Conservation (phyloP, 2,888 invertebrate genomes). For the Lithophane semibrunnea region DNA sequence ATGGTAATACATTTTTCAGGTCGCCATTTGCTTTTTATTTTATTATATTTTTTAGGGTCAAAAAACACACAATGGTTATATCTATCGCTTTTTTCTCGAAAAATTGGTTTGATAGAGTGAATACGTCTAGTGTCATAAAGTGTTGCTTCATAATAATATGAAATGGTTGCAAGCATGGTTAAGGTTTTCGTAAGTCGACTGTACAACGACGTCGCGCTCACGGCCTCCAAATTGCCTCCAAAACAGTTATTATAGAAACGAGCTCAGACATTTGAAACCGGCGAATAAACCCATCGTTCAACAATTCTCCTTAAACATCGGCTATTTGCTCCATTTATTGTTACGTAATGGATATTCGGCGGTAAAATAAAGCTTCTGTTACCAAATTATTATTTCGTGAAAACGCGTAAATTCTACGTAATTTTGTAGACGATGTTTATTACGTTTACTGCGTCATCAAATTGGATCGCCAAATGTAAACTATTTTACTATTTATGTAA, state of each 20-base stretch:
- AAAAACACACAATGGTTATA: background rate
- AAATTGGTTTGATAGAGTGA: background rate
- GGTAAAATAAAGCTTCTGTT: constrained; percentile 55
- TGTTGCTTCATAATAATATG: background rate
- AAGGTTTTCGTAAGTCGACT: background rate
- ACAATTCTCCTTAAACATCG: constrained; percentile 21
- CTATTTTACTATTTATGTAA: background rate
- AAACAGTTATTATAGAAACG: constrained; percentile 26
- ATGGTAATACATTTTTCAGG: background rate
- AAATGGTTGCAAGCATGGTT: background rate
- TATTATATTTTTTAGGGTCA: background rate
- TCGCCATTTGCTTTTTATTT: background rate
- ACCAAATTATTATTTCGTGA: constrained; percentile 56
- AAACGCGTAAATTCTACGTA: constrained; percentile 37
- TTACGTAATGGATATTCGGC: constrained; percentile 51
- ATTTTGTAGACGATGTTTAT: constrained; percentile 31
- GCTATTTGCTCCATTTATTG: constrained; percentile 45
- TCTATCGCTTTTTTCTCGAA: background rate
- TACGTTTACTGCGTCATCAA: constrained; percentile 26
- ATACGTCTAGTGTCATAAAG: background rate
- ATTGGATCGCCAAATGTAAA: background rate
- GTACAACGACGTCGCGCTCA: constrained; percentile 1
- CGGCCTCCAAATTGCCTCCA: constrained; percentile 2
- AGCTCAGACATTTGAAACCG: constrained; percentile 22
- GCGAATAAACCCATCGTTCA: constrained; percentile 29